Conservation (phyloP, 2,113 vertebrate species). For the Poecilia latipinna region DNA sequence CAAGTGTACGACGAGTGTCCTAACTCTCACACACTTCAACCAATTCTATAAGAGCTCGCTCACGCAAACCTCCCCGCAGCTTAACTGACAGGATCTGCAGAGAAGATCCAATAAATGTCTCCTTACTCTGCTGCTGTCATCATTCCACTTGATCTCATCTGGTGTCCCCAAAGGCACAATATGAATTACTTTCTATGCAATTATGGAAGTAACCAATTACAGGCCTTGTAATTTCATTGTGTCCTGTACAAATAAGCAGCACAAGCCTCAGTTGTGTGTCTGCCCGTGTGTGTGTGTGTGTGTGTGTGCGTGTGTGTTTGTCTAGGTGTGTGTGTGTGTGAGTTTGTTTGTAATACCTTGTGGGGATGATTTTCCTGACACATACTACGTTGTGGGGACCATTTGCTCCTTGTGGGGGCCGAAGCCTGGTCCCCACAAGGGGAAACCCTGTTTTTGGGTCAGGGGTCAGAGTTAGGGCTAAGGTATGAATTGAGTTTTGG, state of each 20-base stretch:
- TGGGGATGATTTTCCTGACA: too few species aligned
- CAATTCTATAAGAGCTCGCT: slow-evolving; percentile 44
- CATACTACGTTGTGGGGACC: too few species aligned
- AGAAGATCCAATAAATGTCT: slow-evolving; percentile 56
- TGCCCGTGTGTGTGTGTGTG: slow-evolving; percentile 50
- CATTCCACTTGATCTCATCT: slow-evolving; percentile 64
- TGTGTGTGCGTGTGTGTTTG: slow-evolving; percentile 44
- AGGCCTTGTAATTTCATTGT: slow-evolving; percentile 60
- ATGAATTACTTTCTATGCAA: slow-evolving; percentile 66
- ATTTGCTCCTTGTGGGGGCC: too few species aligned
- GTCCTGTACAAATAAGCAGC: slow-evolving; percentile 65
- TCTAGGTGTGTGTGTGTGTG: slow-evolving; percentile 28
- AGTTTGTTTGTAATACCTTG: slow-evolving; percentile 33
- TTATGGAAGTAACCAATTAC: slow-evolving; percentile 73
- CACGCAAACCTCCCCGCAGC: slow-evolving; percentile 46
- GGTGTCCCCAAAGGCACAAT: slow-evolving; percentile 41
- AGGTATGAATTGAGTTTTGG: too few species aligned
- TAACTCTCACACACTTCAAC: neutral
- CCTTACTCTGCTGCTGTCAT: slow-evolving; percentile 53
- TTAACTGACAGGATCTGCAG: slow-evolving; percentile 47
- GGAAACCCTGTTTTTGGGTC: too few species aligned
- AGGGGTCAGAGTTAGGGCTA: too few species aligned
- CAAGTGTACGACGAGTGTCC: neutral
- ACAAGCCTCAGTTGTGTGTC: slow-evolving; percentile 47
- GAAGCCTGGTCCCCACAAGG: too few species aligned